phyloP scores from a whole-genome alignment of 2,888 invertebrate genomes.

The Pantelozetes paolii region DNA sequence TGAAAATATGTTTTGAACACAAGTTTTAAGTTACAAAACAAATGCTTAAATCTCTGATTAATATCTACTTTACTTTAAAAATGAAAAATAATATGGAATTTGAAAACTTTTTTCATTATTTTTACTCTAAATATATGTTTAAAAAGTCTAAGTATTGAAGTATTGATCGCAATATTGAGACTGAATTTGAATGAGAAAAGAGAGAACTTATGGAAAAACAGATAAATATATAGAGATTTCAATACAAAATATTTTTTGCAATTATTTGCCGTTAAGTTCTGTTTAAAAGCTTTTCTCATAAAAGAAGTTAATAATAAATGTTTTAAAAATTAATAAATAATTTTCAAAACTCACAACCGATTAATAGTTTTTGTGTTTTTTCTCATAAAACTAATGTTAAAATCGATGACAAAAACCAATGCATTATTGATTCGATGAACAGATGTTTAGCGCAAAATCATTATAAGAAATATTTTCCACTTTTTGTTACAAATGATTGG shows the following conservation, averaged over 20 bases:
- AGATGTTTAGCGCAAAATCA: no score
- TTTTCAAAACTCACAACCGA: constrained; percentile 15
- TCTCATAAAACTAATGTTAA: no score
- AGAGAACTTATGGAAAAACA: neutral
- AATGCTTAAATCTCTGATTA: no score
- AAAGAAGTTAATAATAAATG: constrained; percentile 1
- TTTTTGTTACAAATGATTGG: no score
- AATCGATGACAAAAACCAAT: neutral
- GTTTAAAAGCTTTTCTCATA: neutral
- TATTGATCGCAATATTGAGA: constrained; percentile 25
- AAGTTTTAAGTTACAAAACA: neutral
- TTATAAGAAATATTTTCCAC: no score
- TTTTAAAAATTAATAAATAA: constrained; percentile 2
- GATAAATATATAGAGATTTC: neutral
- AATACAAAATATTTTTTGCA: neutral
- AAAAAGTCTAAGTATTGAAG: no score
- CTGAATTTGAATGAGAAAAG: neutral
- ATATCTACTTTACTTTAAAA: no score
- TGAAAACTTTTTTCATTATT: no score
- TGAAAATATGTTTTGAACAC: neutral
- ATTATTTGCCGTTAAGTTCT: neutral
- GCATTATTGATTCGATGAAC: neutral
- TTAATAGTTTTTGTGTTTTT: constrained; percentile 2
- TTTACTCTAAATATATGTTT: no score
- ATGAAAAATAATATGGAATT: no score